These are phyloP conservation scores for Eumaeus atala DNA, from an alignment of 1,140 invertebrate genomes.

Conservation along the genomic window DNA sequence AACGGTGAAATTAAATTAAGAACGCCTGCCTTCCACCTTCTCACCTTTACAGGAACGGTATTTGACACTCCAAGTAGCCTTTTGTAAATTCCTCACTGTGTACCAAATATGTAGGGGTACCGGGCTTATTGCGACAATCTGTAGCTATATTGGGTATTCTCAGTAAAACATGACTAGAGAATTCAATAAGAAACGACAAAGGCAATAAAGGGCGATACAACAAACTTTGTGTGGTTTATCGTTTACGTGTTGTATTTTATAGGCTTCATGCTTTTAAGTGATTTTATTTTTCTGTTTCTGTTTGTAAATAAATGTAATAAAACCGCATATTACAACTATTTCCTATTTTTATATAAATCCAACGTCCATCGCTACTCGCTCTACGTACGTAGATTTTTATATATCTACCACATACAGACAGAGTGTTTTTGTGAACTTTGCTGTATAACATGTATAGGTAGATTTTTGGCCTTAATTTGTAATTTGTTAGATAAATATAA, in stretches of 20 bases:
- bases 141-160: constrained; percentile 63
- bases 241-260: constrained; percentile 32
- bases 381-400: no score
- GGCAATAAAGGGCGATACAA: constrained; percentile 50
- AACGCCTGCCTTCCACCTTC: no score
- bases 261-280: constrained; percentile 37
- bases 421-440: no score
- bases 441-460: no score
- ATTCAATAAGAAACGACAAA: constrained; percentile 64
- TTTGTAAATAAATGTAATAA: no score
- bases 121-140: constrained; percentile 49
- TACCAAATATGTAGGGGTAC: constrained; percentile 44
- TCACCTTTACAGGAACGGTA: constrained; percentile 48
- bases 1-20: constrained; percentile 69
- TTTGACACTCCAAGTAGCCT: constrained; percentile 46
- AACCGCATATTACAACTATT: no score
- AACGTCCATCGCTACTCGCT: no score
- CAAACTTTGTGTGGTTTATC: constrained; percentile 34
- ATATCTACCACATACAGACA: no score
- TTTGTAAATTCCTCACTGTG: constrained; percentile 55
- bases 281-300: constrained; percentile 17
- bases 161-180: constrained; percentile 56
- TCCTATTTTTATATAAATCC: no score
- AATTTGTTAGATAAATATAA: no score
- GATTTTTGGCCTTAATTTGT: no score